Base-by-base conservation (phyloP, 30 jellyfish, hydroid and myxozoan genomes). In the Hydra vulgaris region DNA sequence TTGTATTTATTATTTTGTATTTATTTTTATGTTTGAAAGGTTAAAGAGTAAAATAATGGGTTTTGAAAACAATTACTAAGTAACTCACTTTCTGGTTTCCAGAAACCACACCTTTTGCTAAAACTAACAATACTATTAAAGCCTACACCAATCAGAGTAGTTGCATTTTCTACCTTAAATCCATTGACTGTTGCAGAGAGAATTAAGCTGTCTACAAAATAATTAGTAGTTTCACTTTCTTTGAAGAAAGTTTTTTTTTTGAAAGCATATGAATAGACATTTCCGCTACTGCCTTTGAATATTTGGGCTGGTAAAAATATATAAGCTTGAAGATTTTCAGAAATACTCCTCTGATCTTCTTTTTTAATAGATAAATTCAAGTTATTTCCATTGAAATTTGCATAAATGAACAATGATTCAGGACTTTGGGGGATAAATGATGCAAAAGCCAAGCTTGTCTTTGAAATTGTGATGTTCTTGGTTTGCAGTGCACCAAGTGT, bases 251-350 rank as follows among this genome's bases (percentile, higher is more conserved):
- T 25, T 25, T 75, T 54, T 24, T 75, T 75, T 21, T 54, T 27
- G 21, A 75, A 75, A 26, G 56, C 71, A 7, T 75, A 75, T 7
- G 83, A 75, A 18, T 75, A 75, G 5, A 75, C 71, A 4, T n/a
- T 53, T 26, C 26, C 83, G n/a, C 56, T 75, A 15, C 56, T 12
- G 17, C 26, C 56, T 4, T 75, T 26, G 25, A 75, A 75, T 66
- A 70, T 70, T 27, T 75, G 71, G n/a, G n/a, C 71, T 54, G 83
- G 83, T 25, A 75, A 24, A 17, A 0, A 15, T 23, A 75, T 25
- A 17, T 54, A 26, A 75, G 83, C 53, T 17, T 25, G 83, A 4
- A 75, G 21, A 26, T 75, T 70, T 25, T 23, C 26, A 0, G 72
- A 54, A 3, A n/a, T 22, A 7, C 12, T 26, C 26, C 24, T 21